Conservation (phyloP, 2,113 vertebrate genomes). For the Syngnathus floridae region DNA sequence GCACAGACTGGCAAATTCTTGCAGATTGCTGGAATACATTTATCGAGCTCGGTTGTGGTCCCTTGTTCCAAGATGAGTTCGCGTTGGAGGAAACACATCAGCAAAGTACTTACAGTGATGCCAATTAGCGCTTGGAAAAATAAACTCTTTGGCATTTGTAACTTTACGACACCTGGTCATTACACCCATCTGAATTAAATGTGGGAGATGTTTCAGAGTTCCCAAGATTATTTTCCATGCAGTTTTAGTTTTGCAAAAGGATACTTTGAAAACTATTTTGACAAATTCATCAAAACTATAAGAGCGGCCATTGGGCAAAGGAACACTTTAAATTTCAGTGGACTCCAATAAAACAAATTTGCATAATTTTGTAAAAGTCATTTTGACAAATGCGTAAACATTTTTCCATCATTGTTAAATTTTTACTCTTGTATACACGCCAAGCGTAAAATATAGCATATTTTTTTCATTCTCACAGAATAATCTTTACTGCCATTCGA, state of each 20-base stretch:
- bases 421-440: background rate
- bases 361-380: background rate
- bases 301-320: background rate
- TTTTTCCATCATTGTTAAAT: background rate
- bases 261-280: background rate
- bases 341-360: background rate
- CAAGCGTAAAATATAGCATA: background rate
- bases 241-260: background rate
- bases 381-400: background rate
- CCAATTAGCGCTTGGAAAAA: constrained; percentile 5
- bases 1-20: constrained; percentile 54
- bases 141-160: background rate
- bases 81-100: constrained; percentile 33
- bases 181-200: background rate
- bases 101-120: constrained; percentile 9
- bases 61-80: constrained; percentile 30
- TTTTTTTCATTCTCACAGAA: background rate
- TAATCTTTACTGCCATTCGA: background rate
- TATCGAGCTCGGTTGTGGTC: constrained; percentile 51
- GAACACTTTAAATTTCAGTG: background rate
- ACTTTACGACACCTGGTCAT: constrained; percentile 2
- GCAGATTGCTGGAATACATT: constrained; percentile 61
- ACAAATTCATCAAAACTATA: background rate
- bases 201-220: background rate
- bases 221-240: background rate